A percentile compares a stretch with the other conserved stretches of the same genome.
These are phyloP conservation scores for Tachysurus vachellii DNA, from an alignment of 2,113 vertebrate genomes.

Conservation along the genomic window DNA sequence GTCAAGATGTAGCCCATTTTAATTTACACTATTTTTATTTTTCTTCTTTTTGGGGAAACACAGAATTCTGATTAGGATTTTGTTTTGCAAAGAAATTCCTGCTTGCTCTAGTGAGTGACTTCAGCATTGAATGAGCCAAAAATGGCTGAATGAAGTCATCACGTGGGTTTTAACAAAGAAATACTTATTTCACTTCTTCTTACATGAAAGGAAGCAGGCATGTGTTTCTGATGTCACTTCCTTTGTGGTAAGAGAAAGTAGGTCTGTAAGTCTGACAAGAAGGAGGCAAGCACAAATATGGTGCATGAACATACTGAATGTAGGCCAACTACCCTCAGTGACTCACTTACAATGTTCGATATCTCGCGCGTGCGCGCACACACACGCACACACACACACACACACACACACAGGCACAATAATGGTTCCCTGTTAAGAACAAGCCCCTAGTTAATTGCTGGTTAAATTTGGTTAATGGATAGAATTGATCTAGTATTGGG, in stretches of 20 bases:
- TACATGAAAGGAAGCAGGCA: constrained; percentile 25
- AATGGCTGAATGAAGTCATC: constrained; percentile 49
- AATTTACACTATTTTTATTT: not conserved
- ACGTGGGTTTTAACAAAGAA: not conserved
- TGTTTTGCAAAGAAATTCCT: not conserved
- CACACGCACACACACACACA: not conserved
- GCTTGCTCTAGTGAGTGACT: not conserved
- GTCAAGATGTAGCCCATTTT: not conserved
- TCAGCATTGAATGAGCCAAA: not conserved
- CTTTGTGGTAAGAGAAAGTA: constrained; percentile 27
- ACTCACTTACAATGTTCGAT: constrained; percentile 3
- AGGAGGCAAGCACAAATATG: constrained; percentile 20
- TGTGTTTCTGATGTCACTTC: constrained; percentile 55
- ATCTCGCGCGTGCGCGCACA: too few relatives aligned
- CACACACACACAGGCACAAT: not conserved
- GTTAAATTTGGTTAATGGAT: constrained; percentile 36
- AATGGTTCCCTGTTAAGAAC: constrained; percentile 17
- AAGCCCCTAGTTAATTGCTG: not conserved
- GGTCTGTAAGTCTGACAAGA: constrained; percentile 39
- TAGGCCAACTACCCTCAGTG: constrained; percentile 45
- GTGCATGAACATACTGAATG: constrained; percentile 33
- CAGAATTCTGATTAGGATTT: not conserved
- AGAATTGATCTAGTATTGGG: constrained; percentile 15
- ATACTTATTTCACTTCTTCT: constrained; percentile 55
- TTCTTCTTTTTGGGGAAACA: not conserved